A percentile compares a stretch with the other conserved stretches of the same genome.
Evolutionary conservation across 92 coral and sea anemone genomes (phyloP).

Genomic region (Epizoanthus rinbou): DNA sequence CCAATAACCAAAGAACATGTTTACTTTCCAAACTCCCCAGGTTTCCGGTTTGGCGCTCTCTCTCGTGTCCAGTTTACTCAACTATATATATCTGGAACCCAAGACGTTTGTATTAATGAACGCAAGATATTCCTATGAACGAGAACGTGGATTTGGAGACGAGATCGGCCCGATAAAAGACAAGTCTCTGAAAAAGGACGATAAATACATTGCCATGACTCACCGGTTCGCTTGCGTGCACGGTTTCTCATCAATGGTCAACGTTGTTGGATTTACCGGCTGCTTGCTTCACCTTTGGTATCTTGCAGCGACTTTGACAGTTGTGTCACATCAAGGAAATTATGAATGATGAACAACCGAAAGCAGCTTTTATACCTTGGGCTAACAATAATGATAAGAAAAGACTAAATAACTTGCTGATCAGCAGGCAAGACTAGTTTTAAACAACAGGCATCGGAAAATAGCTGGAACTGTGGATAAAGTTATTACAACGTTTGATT

Average conservation of each 20-base stretch:
- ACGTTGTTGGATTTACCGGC: slow-evolving; percentile 68
- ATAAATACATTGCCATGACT: slow-evolving; percentile 69
- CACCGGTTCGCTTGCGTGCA: slow-evolving; percentile 68
- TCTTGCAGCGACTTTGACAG: slow-evolving; percentile 43
- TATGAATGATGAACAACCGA: no score
- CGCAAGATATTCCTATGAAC: slow-evolving; percentile 75
- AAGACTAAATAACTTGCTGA: no score
- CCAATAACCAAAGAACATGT: no score
- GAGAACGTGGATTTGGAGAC: slow-evolving; percentile 81
- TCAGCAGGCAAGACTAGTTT: no score
- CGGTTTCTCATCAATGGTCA: slow-evolving; percentile 82
- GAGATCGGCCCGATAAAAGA: slow-evolving; percentile 82
- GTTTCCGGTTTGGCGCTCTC: slow-evolving; percentile 68
- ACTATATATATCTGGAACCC: slow-evolving; percentile 72
- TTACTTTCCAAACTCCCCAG: slow-evolving; percentile 28
- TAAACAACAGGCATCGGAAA: no score
- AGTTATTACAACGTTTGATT: no score
- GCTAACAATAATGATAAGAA: no score
- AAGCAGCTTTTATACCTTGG: no score
- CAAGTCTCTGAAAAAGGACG: slow-evolving; percentile 68
- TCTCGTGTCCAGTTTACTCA: slow-evolving; percentile 55
- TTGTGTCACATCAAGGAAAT: neutral
- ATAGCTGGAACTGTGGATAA: no score
- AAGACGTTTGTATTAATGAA: slow-evolving; percentile 64
- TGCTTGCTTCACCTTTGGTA: slow-evolving; percentile 77